Evolutionary conservation across 1,140 invertebrate genomes (phyloP), one percentile per base, ranked within the genome.

Genomic region (Sesamia nonagrioides): DNA sequence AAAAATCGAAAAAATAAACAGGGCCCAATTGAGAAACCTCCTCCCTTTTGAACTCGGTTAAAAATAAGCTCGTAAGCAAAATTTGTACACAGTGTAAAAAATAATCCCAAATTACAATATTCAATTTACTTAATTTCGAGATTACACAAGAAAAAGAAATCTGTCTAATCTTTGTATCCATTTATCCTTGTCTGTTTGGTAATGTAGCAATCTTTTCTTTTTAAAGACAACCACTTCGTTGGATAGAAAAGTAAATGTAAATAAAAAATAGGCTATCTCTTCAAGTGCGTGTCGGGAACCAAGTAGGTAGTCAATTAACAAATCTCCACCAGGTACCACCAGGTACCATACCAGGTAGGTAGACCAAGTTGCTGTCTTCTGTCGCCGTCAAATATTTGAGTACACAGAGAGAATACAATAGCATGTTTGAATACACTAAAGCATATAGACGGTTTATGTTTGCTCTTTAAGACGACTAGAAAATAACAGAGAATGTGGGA

Each of bases 111-210:
- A 72, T 54, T 27, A 50, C 66, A 69, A 69, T 21, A 48, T 33
- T 27, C 69, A 72, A 72, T 72, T 72, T 56, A 35, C 69, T 56
- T 72, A 66, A 66, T 66, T 66, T 66, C n/a, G 11, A 42, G 61
- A 66, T 63, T 40, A 63, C 60, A 40, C 8, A 66, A 66, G 35
- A 42, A 66, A 45, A 66, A 66, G 61, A 66, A 42, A 66, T 66
- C 17, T n/a, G 37, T 18, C 37, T 40, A 66, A 45, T 66, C 61
- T 66, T 66, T 42, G 37, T 42, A 37, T 45, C 17, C 61, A 66
- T 66, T 66, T 66, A 66, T 66, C 61, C 42, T n/a, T 35, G 61
- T 66, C 61, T 42, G 61, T 42, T 61, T 66, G 37, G 61, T 66
- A 66, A 66, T 66, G 61, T 66, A 21, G n/a, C 61, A 66, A 66